phyloP scores from a whole-genome alignment of 2,888 invertebrate species.

The Eristalis tenax region DNA sequence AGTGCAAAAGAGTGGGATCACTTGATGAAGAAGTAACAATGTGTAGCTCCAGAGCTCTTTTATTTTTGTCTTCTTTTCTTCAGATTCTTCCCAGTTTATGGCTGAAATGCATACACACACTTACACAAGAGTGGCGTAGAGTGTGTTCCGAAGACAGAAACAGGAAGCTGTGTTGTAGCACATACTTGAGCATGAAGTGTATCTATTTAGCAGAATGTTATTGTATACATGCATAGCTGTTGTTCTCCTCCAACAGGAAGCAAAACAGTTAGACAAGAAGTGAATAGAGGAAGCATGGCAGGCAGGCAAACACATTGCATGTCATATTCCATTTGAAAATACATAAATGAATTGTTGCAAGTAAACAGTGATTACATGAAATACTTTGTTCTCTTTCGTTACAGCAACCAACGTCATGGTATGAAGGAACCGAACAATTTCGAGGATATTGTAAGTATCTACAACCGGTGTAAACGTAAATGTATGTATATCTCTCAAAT shows the following conservation, averaged over 20 bases:
- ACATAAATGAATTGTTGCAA: background rate
- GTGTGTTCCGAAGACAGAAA: constrained; percentile 9
- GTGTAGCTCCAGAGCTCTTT: background rate
- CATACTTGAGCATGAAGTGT: constrained; percentile 14
- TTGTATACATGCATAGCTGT: background rate
- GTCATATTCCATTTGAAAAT: constrained; percentile 12
- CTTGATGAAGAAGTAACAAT: constrained; percentile 50
- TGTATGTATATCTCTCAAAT: too few relatives aligned
- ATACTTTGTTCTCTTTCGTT: constrained; percentile 80
- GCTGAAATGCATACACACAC: background rate
- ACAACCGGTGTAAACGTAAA: too few relatives aligned
- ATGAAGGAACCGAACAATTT: constrained; percentile 93
- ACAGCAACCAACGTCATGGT: constrained; percentile 90
- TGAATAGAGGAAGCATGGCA: background rate
- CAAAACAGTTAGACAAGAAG: background rate
- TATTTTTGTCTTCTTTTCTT: constrained; percentile 16
- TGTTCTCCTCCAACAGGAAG: constrained; percentile 16
- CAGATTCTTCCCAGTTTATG: constrained; percentile 1
- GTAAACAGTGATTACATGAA: background rate
- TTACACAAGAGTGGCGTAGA: background rate
- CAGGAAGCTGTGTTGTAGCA: constrained; percentile 25
- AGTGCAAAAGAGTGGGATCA: constrained; percentile 33
- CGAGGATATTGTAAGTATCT: constrained; percentile 88
- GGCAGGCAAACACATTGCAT: background rate
- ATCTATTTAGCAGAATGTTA: background rate